Evolutionary conservation across 2,888 invertebrate species (phyloP), one percentile per base, ranked within the genome.

Genomic region (Alentia gelatinosa): DNA sequence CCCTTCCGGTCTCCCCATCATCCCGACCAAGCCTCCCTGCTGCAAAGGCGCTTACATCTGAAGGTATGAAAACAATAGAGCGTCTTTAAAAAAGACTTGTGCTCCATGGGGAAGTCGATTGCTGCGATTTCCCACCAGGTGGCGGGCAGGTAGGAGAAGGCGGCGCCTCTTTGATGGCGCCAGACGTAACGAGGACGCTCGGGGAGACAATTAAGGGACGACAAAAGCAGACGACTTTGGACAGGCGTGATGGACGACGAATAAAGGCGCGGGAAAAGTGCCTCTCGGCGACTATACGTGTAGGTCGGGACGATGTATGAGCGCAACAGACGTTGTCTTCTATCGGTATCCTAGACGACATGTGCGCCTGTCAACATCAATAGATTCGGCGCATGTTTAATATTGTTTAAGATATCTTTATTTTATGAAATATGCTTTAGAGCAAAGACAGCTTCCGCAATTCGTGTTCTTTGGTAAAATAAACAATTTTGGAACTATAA

Each of bases 51-150:
- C 26, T 33, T 5, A 74, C 74, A 19, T 56, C 56, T 56, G n/a
- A 56, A 56, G 19, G 56, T 12, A 56, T 19, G 56, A n/a, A 33
- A 74, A 74, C 74, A 74, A 74, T 33, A 26, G 74, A n/a, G 5
- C 19, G 30, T 3, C 74, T 33, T 4, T 33, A 74, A 74, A 74
- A 74, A 26, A 74, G 12, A 74, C 74, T 47, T 47, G 47, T 19
- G 9, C 19, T 47, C n/a, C n/a, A 56, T n/a, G n/a, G 19, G 19
- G 19, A 56, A 56, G 56, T 56, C 56, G 56, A 12, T 26, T 74
- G 74, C 74, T 26, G 26, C 74, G 74, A 12, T 74, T 74, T n/a
- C 74, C n/a, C 74, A 74, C 30, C 74, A 74, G 74, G 74, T 33
- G 74, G 74, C 74, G 26, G 1, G 12, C 33, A 74, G 74, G 74